Evolutionary conservation across 2,113 vertebrate genomes (phyloP).

Genomic region (Lates calcarifer): DNA sequence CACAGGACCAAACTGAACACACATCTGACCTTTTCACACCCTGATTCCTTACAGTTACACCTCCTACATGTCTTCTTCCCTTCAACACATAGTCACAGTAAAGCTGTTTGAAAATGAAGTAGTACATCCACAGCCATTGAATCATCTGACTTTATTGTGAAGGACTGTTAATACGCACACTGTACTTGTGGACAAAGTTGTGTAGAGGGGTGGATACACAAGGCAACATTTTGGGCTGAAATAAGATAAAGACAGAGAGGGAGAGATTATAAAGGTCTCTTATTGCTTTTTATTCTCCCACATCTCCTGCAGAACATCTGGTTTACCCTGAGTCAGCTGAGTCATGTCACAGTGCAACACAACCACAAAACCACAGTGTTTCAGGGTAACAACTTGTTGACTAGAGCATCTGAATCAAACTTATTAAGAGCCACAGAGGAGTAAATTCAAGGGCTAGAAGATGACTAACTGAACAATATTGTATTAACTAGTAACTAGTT

Average conservation of each 20-base stretch:
- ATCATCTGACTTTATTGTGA: background rate
- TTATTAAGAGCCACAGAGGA: background rate
- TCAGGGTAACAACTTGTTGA: too few species aligned
- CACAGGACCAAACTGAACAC: background rate
- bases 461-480: too few species aligned
- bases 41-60: background rate
- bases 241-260: background rate
- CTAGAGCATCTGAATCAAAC: background rate
- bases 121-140: rapidly evolving
- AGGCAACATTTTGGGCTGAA: slow-evolving; percentile 7
- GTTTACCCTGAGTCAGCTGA: background rate
- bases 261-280: background rate
- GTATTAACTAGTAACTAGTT: too few species aligned
- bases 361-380: too few species aligned
- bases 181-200: background rate
- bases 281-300: background rate
- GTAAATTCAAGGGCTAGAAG: too few species aligned
- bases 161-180: background rate
- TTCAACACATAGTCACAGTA: background rate
- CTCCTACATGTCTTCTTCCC: background rate
- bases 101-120: background rate
- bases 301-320: background rate
- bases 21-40: background rate
- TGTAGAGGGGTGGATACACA: background rate
- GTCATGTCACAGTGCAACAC: too few species aligned